These are phyloP conservation scores for Micropoecilia bifurca DNA, from an alignment of 2,797 vertebrate species.

Conservation along the genomic window DNA sequence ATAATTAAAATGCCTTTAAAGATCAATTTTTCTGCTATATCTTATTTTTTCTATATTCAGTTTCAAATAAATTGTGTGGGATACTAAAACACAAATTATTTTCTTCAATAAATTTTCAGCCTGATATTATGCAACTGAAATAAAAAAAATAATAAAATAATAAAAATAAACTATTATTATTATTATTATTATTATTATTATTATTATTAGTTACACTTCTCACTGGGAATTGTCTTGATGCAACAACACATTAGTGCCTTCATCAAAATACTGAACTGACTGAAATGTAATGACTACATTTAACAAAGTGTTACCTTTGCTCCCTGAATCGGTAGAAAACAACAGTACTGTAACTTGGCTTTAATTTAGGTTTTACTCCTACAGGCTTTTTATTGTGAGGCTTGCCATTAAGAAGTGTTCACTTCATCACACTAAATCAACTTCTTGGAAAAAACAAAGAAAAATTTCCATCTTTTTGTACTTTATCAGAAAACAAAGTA, in stretches of 20 bases:
- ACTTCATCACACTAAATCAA: conserved; percentile 8
- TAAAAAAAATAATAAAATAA: background rate
- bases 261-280: background rate
- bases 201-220: background rate
- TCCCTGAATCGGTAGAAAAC: no score
- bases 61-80: background rate
- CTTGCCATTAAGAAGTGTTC: background rate
- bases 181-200: no score
- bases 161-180: background rate
- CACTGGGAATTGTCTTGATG: background rate
- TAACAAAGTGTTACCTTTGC: no score
- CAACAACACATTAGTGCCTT: background rate
- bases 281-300: no score
- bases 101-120: background rate
- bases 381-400: no score
- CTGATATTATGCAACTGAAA: background rate
- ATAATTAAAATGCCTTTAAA: background rate
- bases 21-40: background rate
- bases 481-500: conserved; percentile 20
- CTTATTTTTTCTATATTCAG: background rate
- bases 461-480: background rate
- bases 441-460: background rate
- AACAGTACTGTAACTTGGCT: no score
- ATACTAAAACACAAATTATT: background rate
- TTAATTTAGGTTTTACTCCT: no score